A percentile compares a stretch with the other conserved stretches of the same genome.
Conservation (phyloP, 2,888 invertebrate species). For the Atrina japonica region DNA sequence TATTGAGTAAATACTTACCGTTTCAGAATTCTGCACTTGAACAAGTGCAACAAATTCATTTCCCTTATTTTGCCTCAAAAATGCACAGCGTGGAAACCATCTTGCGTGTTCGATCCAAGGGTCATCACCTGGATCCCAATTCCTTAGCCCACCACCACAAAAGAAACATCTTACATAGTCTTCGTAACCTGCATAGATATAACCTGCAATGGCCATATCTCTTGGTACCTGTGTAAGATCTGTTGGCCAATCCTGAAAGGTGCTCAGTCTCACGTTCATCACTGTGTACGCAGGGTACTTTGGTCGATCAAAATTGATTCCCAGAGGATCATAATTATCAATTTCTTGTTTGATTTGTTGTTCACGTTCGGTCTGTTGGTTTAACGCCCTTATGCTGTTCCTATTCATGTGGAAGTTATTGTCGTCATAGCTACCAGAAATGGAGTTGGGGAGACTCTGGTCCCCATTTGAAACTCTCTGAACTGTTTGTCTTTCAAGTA, state of each 20-base stretch:
- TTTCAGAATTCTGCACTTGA: conserved; percentile 7
- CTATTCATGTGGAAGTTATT: too few relatives aligned
- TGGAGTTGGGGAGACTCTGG: too few relatives aligned
- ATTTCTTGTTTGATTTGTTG: background rate
- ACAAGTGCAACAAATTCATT: conserved; percentile 25
- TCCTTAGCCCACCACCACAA: conserved; percentile 34
- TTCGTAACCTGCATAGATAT: conserved; percentile 24
- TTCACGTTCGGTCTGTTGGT: too few relatives aligned
- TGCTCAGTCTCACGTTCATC: conserved; percentile 11
- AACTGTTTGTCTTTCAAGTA: too few relatives aligned
- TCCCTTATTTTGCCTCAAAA: conserved; percentile 30
- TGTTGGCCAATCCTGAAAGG: conserved; percentile 27
- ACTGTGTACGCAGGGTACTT: conserved; percentile 30
- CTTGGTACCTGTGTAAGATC: conserved; percentile 8
- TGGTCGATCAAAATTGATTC: conserved; percentile 23
- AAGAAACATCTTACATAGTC: conserved; percentile 37
- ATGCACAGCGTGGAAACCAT: conserved; percentile 36
- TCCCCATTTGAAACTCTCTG: too few relatives aligned
- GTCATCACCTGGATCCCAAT: conserved; percentile 33
- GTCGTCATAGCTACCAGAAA: too few relatives aligned
- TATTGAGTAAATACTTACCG: too few relatives aligned
- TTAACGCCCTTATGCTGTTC: too few relatives aligned
- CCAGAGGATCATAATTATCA: conserved; percentile 8
- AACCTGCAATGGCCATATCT: conserved; percentile 24
- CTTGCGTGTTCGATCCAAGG: conserved; percentile 36